A percentile compares a stretch with the other conserved stretches of the same genome.
Evolutionary conservation across 2,113 vertebrate genomes (phyloP).

Genomic region (Anolis sagrei): DNA sequence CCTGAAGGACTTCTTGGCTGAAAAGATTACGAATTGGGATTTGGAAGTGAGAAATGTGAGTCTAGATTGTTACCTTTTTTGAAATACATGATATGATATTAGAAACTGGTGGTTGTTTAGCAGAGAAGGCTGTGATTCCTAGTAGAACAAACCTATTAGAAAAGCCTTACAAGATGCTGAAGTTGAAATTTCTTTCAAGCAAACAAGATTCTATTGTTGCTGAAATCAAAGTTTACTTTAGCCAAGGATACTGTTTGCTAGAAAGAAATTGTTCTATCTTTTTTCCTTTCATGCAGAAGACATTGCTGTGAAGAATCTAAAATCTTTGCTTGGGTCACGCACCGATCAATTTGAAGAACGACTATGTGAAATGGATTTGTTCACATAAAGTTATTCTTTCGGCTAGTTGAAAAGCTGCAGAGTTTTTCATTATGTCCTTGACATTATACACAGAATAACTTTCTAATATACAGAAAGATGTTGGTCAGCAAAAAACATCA

Average conservation of each 20-base stretch:
- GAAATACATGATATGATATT: not conserved
- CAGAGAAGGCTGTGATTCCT: not conserved
- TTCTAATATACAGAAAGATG: not conserved
- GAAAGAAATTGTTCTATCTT: not conserved
- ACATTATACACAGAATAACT: not conserved
- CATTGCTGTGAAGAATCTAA: not conserved
- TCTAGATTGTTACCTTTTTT: not conserved
- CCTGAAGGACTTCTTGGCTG: not conserved
- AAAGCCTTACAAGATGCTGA: not conserved
- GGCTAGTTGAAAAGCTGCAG: not conserved
- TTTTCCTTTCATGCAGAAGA: not conserved
- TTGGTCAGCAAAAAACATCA: not conserved
- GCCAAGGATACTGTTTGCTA: not conserved
- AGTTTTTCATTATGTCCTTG: not conserved
- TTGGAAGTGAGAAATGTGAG: too few species aligned
- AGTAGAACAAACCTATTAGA: not conserved
- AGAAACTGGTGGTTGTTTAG: not conserved
- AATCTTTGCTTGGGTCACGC: not conserved
- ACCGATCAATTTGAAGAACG: not conserved
- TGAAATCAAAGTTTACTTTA: constrained; percentile 13
- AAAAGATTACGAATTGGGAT: not conserved
- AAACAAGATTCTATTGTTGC: constrained; percentile 6
- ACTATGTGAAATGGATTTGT: not conserved
- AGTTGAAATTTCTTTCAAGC: not conserved
- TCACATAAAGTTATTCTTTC: constrained; percentile 1